These are phyloP conservation scores for Acanthaster planci DNA, from an alignment of 35 echinoderm and acorn worm genomes.

Conservation along the genomic window DNA sequence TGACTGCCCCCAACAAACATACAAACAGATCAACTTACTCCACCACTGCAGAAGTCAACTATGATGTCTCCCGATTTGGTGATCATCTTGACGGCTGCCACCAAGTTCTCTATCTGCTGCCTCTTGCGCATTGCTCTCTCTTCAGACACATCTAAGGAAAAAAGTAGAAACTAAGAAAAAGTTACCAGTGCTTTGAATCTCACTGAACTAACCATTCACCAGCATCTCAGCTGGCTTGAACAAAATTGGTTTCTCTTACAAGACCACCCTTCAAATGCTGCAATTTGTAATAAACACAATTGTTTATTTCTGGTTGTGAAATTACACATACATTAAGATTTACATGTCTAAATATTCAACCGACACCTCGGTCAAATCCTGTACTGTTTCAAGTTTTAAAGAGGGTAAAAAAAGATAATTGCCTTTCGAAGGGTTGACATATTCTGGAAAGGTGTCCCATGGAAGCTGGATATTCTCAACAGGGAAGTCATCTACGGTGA, in stretches of 20 bases:
- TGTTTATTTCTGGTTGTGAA: too few species aligned
- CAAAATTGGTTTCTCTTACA: too few species aligned
- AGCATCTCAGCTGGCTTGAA: too few species aligned
- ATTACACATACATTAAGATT: too few species aligned
- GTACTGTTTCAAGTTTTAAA: not conserved
- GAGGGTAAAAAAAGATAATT: not conserved
- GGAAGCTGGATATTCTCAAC: not conserved
- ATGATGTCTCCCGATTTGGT: slow-evolving; percentile 51
- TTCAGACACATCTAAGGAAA: slow-evolving; percentile 28
- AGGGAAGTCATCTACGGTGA: not conserved
- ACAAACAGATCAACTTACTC: slow-evolving; percentile 43
- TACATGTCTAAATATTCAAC: too few species aligned
- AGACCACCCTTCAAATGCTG: too few species aligned
- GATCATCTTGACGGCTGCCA: slow-evolving; percentile 64
- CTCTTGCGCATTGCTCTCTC: slow-evolving; percentile 46
- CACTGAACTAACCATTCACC: too few species aligned
- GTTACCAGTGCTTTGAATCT: too few species aligned
- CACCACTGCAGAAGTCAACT: slow-evolving; percentile 92
- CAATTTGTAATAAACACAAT: too few species aligned
- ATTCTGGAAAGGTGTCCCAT: slow-evolving; percentile 17
- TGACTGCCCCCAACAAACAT: not conserved
- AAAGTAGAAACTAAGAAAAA: not conserved
- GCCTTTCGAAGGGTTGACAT: slow-evolving; percentile 35
- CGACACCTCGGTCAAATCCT: too few species aligned
- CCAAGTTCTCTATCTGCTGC: slow-evolving; percentile 54